Evolutionary conservation across 2,113 vertebrate species (phyloP).

Genomic region (Pelobates fuscus): DNA sequence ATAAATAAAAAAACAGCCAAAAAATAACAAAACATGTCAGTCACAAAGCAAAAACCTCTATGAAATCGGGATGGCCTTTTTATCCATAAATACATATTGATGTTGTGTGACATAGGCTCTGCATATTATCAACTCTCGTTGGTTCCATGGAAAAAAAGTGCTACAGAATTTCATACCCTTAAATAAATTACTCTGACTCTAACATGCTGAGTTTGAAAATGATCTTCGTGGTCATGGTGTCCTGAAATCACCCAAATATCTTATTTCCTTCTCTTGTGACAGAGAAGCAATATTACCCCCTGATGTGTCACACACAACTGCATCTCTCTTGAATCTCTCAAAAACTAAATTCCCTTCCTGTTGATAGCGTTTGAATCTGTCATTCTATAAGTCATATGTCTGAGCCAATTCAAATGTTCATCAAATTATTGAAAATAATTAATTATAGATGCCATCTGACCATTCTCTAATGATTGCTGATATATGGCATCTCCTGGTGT

Average conservation of each 20-base stretch:
- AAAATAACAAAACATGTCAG: too few species aligned
- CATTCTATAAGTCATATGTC: too few species aligned
- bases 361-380: too few species aligned
- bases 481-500: too few species aligned
- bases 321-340: background rate
- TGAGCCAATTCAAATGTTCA: too few species aligned
- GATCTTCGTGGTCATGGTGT: background rate
- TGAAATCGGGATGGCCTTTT: too few species aligned
- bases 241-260: background rate
- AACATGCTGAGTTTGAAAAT: slow-evolving; percentile 1
- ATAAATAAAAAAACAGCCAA: too few species aligned
- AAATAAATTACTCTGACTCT: background rate
- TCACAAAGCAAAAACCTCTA: too few species aligned
- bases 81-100: background rate
- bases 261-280: background rate
- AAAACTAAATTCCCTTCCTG: too few species aligned
- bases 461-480: too few species aligned
- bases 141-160: background rate
- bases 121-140: background rate
- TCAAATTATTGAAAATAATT: too few species aligned
- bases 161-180: background rate
- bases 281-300: background rate
- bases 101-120: background rate
- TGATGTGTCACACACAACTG: background rate
- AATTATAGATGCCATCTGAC: too few species aligned